Evolutionary conservation across 2,113 vertebrate genomes (phyloP), one percentile per base, ranked within the genome.

Genomic region (Callopanchax toddi): DNA sequence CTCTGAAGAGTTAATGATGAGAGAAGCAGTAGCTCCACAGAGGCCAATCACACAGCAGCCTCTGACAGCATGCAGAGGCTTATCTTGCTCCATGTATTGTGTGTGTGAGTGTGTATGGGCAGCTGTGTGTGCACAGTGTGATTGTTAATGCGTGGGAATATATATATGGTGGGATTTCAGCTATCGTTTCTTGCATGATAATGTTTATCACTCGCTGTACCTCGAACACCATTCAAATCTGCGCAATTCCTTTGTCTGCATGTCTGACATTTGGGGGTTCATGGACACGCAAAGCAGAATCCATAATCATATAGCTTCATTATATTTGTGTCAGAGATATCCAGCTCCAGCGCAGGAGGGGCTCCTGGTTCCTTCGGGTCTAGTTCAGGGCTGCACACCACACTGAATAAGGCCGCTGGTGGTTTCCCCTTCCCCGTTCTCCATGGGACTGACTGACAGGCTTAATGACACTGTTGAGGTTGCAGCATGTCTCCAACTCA

Each of bases 1-100:
- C 79, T 85, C 86, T 67, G 81, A 89, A 85, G 87, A 88, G 86
- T 90, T 89, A 89, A 91, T 87, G 86, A 89, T 87, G 88, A 91
- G 86, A 78, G 75, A 74, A 82, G 83, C 84, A 74, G 81, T 76
- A 60, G 83, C 87, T 89, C 87, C 86, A 62, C 74, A 63, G 89
- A 89, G 86, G 84, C 87, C 88, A 89, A 89, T 89, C 89, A 89
- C 78, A 71, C 74, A 67, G 50, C 78, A 77, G 71, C 67, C 53
- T 76, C 86, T 78, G 79, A 87, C 73, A 61, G 79, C 78, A 67
- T 74, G 56, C 52, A 8, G 59, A 72, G 75, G 74, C 86, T 89
- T 81, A 85, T 84, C 84, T 74, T 62, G 56, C 68, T 75, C 51
- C 23, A 34, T 70, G 76, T 54, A 53, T 76, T 78, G 64, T 67